Evolutionary conservation across 2,797 vertebrate species (phyloP).

Genomic region (Esox masquinongy): DNA sequence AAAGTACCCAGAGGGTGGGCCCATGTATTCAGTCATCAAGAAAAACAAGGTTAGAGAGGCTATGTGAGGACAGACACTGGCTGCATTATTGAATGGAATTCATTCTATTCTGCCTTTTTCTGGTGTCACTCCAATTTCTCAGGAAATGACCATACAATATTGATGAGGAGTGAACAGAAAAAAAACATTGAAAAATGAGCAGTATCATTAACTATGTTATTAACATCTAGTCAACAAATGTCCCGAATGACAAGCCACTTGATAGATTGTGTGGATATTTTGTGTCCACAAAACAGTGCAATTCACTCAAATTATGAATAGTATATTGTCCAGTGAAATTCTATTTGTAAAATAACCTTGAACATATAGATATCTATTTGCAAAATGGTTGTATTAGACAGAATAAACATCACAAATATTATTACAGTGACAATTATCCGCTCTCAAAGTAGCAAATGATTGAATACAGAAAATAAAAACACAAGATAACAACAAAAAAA

Average conservation of each 20-base stretch:
- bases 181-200: not conserved
- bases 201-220: not conserved
- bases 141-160: not conserved
- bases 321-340: constrained; percentile 2
- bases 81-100: constrained; percentile 4
- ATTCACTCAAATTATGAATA: constrained; percentile 7
- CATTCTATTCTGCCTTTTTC: not conserved
- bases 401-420: not conserved
- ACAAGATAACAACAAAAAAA: not conserved
- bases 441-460: not conserved
- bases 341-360: not conserved
- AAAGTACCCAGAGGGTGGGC: not conserved
- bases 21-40: constrained; percentile 1
- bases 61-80: constrained; percentile 6
- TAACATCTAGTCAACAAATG: not conserved
- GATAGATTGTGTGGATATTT: not conserved
- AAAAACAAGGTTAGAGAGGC: not conserved
- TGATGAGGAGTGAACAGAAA: constrained; percentile 6
- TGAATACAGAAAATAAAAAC: not conserved
- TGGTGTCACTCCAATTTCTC: not conserved
- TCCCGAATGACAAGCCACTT: not conserved
- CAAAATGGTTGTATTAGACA: not conserved
- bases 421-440: not conserved
- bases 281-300: not conserved
- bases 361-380: not conserved